phyloP scores from a whole-genome alignment of 2,797 vertebrate species.

The Liparis tanakae region DNA sequence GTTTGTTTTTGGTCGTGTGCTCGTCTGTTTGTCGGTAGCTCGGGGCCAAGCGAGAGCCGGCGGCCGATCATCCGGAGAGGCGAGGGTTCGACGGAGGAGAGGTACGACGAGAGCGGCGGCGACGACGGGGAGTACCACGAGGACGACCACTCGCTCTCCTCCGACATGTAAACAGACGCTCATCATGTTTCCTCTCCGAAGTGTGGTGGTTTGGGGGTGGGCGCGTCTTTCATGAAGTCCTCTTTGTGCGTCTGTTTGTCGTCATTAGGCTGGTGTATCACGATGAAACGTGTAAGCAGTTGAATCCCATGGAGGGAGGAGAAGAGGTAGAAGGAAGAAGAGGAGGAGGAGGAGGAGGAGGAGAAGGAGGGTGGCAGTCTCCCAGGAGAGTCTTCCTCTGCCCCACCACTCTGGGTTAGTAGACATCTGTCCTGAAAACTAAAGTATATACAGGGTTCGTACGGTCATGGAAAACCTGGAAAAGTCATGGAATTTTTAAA shows the following conservation, averaged over 20 bases:
- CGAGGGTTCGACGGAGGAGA: constrained; percentile 90
- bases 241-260: constrained; percentile 37
- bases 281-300: constrained; percentile 93
- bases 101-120: constrained; percentile 86
- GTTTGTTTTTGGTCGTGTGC: constrained; percentile 26
- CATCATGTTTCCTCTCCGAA: background rate
- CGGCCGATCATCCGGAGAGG: constrained; percentile 90
- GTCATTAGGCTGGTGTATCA: constrained; percentile 89
- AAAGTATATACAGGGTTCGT: too few species aligned
- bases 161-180: constrained; percentile 86
- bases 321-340: constrained; percentile 81
- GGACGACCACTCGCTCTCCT: constrained; percentile 90
- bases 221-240: background rate
- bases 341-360: constrained; percentile 77
- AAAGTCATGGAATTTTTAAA: too few species aligned
- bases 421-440: background rate
- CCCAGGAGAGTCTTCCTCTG: constrained; percentile 92
- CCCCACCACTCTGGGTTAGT: constrained; percentile 90
- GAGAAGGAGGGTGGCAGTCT: constrained; percentile 85
- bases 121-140: constrained; percentile 89
- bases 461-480: too few species aligned
- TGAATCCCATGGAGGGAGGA: constrained; percentile 87
- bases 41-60: constrained; percentile 91
- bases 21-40: constrained; percentile 77
- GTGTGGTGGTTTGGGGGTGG: rapidly evolving